Conservation (phyloP, 2,797 vertebrate genomes). For the Thripadectes ignobilis region DNA sequence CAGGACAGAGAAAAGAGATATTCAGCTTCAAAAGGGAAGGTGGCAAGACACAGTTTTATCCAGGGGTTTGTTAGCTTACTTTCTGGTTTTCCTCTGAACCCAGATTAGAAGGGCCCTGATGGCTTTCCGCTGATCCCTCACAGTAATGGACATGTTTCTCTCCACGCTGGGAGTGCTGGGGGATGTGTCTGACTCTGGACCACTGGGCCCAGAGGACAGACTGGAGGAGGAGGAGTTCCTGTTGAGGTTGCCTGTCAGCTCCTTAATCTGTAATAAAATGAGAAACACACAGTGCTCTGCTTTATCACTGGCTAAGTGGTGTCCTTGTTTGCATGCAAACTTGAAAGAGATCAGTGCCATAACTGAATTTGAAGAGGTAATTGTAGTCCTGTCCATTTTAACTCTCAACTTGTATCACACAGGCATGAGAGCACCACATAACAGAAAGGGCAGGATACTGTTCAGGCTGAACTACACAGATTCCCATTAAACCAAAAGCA, state of each 20-base stretch:
- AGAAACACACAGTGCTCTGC: not conserved
- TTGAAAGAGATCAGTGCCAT: not conserved
- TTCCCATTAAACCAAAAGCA: not conserved
- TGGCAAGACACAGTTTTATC: not conserved
- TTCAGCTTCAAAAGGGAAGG: not conserved
- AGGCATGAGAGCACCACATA: not conserved
- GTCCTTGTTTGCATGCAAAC: not conserved
- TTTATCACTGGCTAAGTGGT: not conserved
- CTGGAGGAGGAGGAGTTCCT: conserved; percentile 90
- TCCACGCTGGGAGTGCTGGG: conserved; percentile 85
- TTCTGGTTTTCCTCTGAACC: conserved; percentile 94
- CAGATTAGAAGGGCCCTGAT: conserved; percentile 93
- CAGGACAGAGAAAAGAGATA: not conserved
- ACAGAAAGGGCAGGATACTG: not conserved
- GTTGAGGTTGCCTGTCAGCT: conserved; percentile 94
- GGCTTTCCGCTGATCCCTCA: conserved; percentile 88
- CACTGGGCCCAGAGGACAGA: conserved; percentile 89
- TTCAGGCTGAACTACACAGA: not conserved
- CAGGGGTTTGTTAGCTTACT: conserved; percentile 79
- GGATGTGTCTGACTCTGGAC: conserved; percentile 88
- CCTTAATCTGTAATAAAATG: conserved; percentile 87
- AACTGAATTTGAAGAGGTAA: conserved; percentile 8
- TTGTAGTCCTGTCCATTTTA: not conserved
- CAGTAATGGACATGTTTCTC: conserved; percentile 73
- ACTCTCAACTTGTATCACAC: not conserved